A percentile compares a stretch with the other conserved stretches of the same genome.
Conservation (phyloP, 2,888 invertebrate species). For the Julus scanicus region DNA sequence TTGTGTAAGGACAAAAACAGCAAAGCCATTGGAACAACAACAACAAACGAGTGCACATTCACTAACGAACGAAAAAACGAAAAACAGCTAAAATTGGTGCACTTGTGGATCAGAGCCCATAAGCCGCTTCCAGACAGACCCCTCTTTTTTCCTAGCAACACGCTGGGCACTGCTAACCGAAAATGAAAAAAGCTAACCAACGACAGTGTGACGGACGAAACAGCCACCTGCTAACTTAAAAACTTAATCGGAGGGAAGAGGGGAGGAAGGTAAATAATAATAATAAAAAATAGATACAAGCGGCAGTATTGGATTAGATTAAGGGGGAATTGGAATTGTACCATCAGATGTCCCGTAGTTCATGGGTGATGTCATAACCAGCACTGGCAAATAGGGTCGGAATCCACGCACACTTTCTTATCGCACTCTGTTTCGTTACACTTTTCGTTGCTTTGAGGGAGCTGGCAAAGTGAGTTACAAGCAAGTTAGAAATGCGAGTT, state of each 20-base stretch:
- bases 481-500: slow-evolving; percentile 51
- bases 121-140: slow-evolving; percentile 55
- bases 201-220: slow-evolving; percentile 48
- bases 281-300: background rate
- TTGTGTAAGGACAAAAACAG: background rate
- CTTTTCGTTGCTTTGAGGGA: slow-evolving; percentile 50
- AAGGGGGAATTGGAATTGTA: slow-evolving; percentile 48
- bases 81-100: slow-evolving; percentile 40
- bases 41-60: background rate
- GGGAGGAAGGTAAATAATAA: background rate
- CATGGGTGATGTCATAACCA: slow-evolving; percentile 56
- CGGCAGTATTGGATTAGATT: slow-evolving; percentile 7
- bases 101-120: slow-evolving; percentile 46
- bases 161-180: background rate
- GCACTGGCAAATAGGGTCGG: slow-evolving; percentile 52
- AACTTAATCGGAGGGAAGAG: background rate
- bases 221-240: slow-evolving; percentile 55
- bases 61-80: slow-evolving; percentile 26
- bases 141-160: slow-evolving; percentile 35
- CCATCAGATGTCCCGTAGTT: slow-evolving; percentile 57
- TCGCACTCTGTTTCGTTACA: slow-evolving; percentile 9
- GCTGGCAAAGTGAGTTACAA: slow-evolving; percentile 56
- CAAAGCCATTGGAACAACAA: background rate
- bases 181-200: slow-evolving; percentile 54
- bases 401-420: slow-evolving; percentile 48